These are phyloP conservation scores for Drosophila mayaguana DNA, from an alignment of 2,888 invertebrate species.

Conservation along the genomic window DNA sequence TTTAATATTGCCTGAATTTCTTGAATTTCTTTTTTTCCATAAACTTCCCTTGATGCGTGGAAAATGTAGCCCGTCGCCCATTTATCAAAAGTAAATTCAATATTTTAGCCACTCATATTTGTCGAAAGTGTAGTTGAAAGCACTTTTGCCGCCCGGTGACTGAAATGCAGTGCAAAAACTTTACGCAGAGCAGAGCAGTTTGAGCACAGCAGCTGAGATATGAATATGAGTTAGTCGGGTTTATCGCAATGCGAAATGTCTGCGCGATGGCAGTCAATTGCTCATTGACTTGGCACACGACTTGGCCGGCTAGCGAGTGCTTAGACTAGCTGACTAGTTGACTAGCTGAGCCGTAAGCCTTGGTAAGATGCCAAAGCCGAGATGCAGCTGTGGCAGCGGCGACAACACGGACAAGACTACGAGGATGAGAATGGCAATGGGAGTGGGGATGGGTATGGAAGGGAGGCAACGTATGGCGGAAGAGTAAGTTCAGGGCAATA, in stretches of 20 bases:
- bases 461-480: background rate
- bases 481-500: constrained; percentile 47
- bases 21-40: background rate
- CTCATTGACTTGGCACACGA: constrained; percentile 70
- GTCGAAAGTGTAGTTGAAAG: constrained; percentile 40
- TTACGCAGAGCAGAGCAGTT: constrained; percentile 42
- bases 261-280: constrained; percentile 66
- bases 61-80: background rate
- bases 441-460: background rate
- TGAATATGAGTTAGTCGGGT: constrained; percentile 47
- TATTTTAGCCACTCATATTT: constrained; percentile 15
- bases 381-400: constrained; percentile 54
- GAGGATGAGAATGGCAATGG: background rate
- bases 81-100: constrained; percentile 21
- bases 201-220: constrained; percentile 48
- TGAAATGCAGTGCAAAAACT: constrained; percentile 44
- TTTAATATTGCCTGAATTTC: background rate
- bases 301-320: constrained; percentile 45
- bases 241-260: constrained; percentile 34
- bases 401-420: constrained; percentile 11
- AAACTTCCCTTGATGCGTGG: background rate
- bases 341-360: constrained; percentile 50
- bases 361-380: constrained; percentile 57
- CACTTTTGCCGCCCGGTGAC: constrained; percentile 14
- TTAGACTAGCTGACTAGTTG: constrained; percentile 14